These are phyloP conservation scores for Phymatocera aterrima DNA, from an alignment of 2,888 invertebrate species.

Conservation along the genomic window DNA sequence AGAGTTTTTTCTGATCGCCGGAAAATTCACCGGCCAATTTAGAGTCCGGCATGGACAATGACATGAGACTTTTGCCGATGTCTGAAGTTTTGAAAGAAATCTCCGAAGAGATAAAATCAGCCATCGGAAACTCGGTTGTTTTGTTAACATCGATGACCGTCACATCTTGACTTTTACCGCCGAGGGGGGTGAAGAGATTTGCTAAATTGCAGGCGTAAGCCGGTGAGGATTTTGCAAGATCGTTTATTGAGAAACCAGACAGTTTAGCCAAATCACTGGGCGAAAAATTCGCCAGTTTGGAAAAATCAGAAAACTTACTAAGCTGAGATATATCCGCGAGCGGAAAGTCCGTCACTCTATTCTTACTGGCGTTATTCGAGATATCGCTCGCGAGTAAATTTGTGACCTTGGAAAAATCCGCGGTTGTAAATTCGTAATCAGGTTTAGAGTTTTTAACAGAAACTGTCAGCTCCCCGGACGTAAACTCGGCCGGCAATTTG, in stretches of 20 bases:
- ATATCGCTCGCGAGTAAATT: conserved; percentile 60
- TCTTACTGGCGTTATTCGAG: conserved; percentile 59
- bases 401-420: conserved; percentile 41
- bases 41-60: not conserved
- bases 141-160: conserved; percentile 32
- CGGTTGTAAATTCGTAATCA: conserved; percentile 64
- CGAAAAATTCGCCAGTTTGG: conserved; percentile 69
- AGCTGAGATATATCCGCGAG: conserved; percentile 69
- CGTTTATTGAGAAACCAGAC: conserved; percentile 69
- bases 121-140: conserved; percentile 34
- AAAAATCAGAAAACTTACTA: conserved; percentile 68
- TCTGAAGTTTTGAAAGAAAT: conserved; percentile 32
- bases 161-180: conserved; percentile 22
- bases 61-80: not conserved
- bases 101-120: conserved; percentile 23
- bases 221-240: conserved; percentile 68
- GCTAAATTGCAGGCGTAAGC: conserved; percentile 71
- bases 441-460: conserved; percentile 70
- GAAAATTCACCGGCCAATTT: conserved; percentile 31
- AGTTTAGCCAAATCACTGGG: conserved; percentile 69
- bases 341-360: conserved; percentile 66
- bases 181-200: conserved; percentile 64
- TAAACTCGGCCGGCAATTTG: conserved; percentile 63
- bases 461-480: conserved; percentile 70
- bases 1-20: conserved; percentile 50